Base-by-base conservation (phyloP, 2,888 invertebrate species). In the Netelia fuscicornis region DNA sequence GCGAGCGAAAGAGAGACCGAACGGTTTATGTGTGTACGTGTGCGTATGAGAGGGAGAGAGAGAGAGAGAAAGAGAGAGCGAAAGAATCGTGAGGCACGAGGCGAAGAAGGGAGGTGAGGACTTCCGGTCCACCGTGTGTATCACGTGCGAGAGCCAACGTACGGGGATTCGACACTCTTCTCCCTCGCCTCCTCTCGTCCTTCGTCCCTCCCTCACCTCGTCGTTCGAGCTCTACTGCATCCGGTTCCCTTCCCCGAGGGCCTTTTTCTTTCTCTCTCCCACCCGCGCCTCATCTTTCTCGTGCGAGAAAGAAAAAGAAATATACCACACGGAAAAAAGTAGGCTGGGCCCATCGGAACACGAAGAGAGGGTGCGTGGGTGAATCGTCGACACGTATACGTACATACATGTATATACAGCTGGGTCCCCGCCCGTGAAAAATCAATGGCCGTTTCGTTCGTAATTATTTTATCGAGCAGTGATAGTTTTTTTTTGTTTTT, bases 41-140 rank as follows among this genome's bases (percentile, higher is more conserved):
- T 37, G 37, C 1, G 58, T 70, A 77, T 85, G 89, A 85, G 76
- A 81, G 88, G 10, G 37, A 37, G 37, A 37, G 37, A 37, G 25
- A 54, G 70, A 56, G 83, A 78, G 79, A 85, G 78, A 78, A 78
- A 90, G 89, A 90, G 90, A 89, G 89, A 89, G 44, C 23, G 89
- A 81, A 81, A 79, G 72, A 86, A 74, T 64, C 62, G 76, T 81
- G 82, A 85, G 81, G 85, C 84, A 86, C 84, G 87, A 85, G 87
- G 84, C 79, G 79, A 78, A 75, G 87, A 80, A 85, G 86, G 87
- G 86, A 91, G 92, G 90, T 89, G 88, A 91, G 90, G 89, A 86
- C 91, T 93, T 93, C 93, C 93, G 93, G 93, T 92, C 92, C 91
- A 91, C 92, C 64, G 79, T 93, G 91, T 91, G 92, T 92, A 93